A percentile compares a stretch with the other conserved stretches of the same genome.
These are phyloP conservation scores for Antrozous pallidus DNA, from an alignment of 2,797 vertebrate species.

Conservation along the genomic window DNA sequence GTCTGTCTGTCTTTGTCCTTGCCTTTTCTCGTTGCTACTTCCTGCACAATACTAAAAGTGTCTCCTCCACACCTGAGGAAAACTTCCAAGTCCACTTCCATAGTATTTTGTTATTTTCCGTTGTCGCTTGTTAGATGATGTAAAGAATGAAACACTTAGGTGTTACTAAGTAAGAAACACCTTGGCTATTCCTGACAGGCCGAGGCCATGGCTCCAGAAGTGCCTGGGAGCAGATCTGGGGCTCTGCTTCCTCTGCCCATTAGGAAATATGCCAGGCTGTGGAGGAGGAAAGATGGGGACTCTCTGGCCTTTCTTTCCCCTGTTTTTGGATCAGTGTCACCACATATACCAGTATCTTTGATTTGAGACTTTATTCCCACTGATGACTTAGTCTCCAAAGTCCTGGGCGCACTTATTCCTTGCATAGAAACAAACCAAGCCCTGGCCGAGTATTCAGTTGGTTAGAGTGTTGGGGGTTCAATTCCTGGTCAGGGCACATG, in stretches of 20 bases:
- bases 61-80: not conserved
- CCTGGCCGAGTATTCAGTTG: not conserved
- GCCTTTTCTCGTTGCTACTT: not conserved
- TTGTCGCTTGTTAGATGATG: not conserved
- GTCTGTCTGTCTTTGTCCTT: not conserved
- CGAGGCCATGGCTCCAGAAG: not conserved
- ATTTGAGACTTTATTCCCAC: slow-evolving; percentile 13
- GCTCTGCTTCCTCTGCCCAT: not conserved
- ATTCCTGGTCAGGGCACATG: not conserved
- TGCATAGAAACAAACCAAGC: not conserved
- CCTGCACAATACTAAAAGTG: not conserved
- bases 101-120: not conserved
- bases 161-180: not conserved
- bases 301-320: not conserved
- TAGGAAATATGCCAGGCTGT: not conserved
- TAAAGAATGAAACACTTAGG: too few species aligned
- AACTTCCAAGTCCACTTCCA: not conserved
- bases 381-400: not conserved
- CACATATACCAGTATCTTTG: not conserved
- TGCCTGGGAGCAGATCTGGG: not conserved
- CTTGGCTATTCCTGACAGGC: not conserved
- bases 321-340: not conserved
- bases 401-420: not conserved
- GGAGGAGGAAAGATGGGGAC: not conserved
- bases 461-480: not conserved